Percentiles rank a stretch among this genome's conserved stretches.
Conservation (phyloP, 2,888 invertebrate species). For the Cyclophora albipunctata region DNA sequence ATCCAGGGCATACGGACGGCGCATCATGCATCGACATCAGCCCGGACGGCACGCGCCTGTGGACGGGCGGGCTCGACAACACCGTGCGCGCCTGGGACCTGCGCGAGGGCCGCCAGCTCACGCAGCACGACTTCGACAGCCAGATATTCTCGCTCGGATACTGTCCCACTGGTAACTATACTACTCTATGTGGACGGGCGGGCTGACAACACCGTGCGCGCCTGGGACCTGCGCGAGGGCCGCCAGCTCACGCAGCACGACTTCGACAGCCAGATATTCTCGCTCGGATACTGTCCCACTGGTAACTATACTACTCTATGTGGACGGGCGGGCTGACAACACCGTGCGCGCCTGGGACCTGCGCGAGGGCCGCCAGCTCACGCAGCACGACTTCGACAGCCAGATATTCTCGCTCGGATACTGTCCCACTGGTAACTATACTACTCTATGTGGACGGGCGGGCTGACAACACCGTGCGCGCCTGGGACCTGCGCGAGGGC, state of each 20-base stretch:
- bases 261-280: constrained; percentile 93
- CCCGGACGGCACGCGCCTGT: constrained; percentile 90
- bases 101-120: constrained; percentile 92
- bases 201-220: constrained; percentile 55
- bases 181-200: not conserved
- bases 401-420: constrained; percentile 91
- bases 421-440: constrained; percentile 86
- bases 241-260: constrained; percentile 96
- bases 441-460: constrained; percentile 86
- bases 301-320: constrained; percentile 65
- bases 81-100: constrained; percentile 98
- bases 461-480: constrained; percentile 97
- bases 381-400: constrained; percentile 96
- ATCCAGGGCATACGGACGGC: constrained; percentile 92
- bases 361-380: constrained; percentile 92
- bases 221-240: constrained; percentile 96
- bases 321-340: constrained; percentile 98
- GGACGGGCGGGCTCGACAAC: constrained; percentile 97
- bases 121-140: constrained; percentile 96
- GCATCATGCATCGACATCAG: constrained; percentile 98
- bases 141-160: constrained; percentile 91
- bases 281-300: constrained; percentile 93
- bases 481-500: constrained; percentile 96
- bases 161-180: constrained; percentile 86
- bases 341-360: constrained; percentile 98